A percentile compares a stretch with the other conserved stretches of the same genome.
Evolutionary conservation across 2,113 vertebrate genomes (phyloP).

Genomic region (Dicaeum eximium): DNA sequence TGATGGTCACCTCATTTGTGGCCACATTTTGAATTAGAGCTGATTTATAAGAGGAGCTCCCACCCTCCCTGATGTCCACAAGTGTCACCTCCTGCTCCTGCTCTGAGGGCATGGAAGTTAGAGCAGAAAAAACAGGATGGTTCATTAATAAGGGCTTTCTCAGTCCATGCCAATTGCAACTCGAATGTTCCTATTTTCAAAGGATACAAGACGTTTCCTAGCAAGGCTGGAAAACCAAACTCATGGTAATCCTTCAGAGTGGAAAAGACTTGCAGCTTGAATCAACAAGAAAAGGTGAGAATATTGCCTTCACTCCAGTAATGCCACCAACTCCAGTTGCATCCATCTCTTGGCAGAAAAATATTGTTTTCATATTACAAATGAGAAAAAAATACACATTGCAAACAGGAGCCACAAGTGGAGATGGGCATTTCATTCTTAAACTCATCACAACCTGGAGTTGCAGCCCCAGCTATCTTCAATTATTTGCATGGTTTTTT

Average conservation of each 20-base stretch:
- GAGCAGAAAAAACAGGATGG: neutral
- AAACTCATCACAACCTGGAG: neutral
- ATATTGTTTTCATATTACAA: neutral
- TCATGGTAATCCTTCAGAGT: neutral
- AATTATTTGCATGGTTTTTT: neutral
- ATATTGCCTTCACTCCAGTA: neutral
- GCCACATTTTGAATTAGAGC: neutral
- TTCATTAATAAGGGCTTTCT: neutral
- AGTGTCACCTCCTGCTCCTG: neutral
- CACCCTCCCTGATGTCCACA: neutral
- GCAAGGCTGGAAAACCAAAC: conserved; percentile 48
- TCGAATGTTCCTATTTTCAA: conserved; percentile 40
- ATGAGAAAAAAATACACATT: neutral
- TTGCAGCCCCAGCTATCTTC: neutral
- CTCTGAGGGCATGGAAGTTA: neutral
- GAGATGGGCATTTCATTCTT: neutral
- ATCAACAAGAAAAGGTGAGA: conserved; percentile 26
- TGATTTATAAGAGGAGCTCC: neutral
- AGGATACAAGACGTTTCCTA: neutral
- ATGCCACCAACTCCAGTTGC: neutral
- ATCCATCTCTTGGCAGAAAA: neutral
- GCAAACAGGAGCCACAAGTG: neutral
- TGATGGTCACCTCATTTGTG: neutral
- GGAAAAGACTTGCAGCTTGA: conserved; percentile 30
- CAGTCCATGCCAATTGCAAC: neutral